A percentile compares a stretch with the other conserved stretches of the same genome.
Evolutionary conservation across 2,888 invertebrate genomes (phyloP).

Genomic region (Lathronympha strigana): DNA sequence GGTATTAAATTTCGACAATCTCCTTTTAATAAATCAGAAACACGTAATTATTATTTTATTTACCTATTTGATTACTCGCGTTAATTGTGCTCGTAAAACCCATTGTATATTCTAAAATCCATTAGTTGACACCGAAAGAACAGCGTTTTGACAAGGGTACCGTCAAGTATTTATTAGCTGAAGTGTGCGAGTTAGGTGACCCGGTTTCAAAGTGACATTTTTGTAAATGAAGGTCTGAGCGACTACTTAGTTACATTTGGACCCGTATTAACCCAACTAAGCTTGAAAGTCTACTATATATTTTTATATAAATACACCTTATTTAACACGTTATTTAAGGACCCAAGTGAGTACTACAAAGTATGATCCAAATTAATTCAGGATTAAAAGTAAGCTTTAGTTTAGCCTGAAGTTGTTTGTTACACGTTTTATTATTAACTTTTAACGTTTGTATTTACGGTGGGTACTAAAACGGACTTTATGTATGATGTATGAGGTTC

Average conservation of each 20-base stretch:
- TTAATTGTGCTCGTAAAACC: constrained; percentile 1
- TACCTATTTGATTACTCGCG: not conserved
- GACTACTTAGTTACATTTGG: constrained; percentile 12
- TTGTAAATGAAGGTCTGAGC: constrained; percentile 19
- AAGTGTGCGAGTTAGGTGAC: constrained; percentile 10
- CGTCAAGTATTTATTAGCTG: constrained; percentile 23
- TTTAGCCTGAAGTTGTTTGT: too few relatives aligned
- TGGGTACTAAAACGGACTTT: too few relatives aligned
- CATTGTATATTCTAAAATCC: constrained; percentile 18
- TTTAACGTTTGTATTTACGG: too few relatives aligned
- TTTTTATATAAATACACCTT: too few relatives aligned
- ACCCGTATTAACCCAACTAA: constrained; percentile 1
- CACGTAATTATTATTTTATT: not conserved
- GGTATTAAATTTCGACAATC: too few relatives aligned
- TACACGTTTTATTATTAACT: too few relatives aligned
- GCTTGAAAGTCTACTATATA: not conserved
- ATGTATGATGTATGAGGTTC: too few relatives aligned
- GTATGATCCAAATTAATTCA: too few relatives aligned
- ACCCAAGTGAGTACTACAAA: too few relatives aligned
- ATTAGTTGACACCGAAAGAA: constrained; percentile 17
- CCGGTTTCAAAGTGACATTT: constrained; percentile 20
- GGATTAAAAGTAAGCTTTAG: too few relatives aligned
- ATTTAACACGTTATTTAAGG: too few relatives aligned
- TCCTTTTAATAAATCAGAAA: too few relatives aligned
- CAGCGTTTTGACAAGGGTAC: constrained; percentile 22